Evolutionary conservation across 2,113 vertebrate species (phyloP).

Genomic region (Todiramphus saurophagus): DNA sequence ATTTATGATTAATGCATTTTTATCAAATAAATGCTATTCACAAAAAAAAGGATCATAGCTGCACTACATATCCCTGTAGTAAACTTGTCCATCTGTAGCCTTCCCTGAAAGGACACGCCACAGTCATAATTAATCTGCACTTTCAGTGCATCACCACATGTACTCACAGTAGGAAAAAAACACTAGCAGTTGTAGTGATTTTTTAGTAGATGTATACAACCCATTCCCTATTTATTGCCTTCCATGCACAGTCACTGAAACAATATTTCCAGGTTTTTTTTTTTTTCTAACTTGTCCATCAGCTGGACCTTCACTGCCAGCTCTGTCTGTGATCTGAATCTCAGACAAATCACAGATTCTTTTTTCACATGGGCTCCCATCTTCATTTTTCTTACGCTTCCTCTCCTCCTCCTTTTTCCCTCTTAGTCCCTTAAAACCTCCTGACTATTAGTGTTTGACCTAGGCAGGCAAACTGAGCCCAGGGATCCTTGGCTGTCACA

Average conservation of each 20-base stretch:
- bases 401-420: not conserved
- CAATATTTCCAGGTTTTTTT: not conserved
- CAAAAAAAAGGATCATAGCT: not conserved
- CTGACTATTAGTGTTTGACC: not conserved
- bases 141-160: not conserved
- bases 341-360: not conserved
- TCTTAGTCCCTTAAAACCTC: not conserved
- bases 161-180: not conserved
- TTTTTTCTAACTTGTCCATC: not conserved
- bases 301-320: not conserved
- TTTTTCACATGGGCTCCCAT: not conserved
- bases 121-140: not conserved
- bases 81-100: not conserved
- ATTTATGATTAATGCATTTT: not conserved
- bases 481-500: not conserved
- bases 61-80: not conserved
- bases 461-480: not conserved
- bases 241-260: not conserved
- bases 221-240: not conserved
- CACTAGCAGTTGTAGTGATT: not conserved
- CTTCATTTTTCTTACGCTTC: not conserved
- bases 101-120: not conserved
- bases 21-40: not conserved
- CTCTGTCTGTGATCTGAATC: not conserved
- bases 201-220: not conserved